Base-by-base conservation (phyloP, 2,113 vertebrate genomes). In the Pagrus major region DNA sequence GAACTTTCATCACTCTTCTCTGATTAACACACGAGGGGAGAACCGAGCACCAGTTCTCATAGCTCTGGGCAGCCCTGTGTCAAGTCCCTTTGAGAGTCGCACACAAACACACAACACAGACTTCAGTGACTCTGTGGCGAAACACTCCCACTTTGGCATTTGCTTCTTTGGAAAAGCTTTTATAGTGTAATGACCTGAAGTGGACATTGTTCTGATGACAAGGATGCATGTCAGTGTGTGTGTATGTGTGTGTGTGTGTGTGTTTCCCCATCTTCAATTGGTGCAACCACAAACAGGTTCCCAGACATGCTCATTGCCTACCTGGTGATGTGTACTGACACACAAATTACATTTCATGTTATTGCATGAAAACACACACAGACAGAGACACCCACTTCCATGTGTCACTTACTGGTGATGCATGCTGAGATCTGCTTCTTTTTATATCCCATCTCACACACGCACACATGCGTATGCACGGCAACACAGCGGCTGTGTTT, bases 151-250 rank as follows among this genome's bases (percentile, higher is more conserved):
- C 21, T 82, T 81, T 86, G 85, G 87, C 81, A 60, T 90, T 84
- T 82, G 65, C 89, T 92, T 88, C 78, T 89, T 88, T 91, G 71
- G 73, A 86, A 72, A 85, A 77, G 71, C 33, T 73, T 63, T 74
- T 80, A 84, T 0, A 12, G 90, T 41, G 71, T 83, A 87, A 92
- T 91, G 89, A 88, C 84, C 91, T 67, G 41, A 58, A 76, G 81
- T 74, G 77, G 80, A 83, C 78, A 63, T 88, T 90, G 67, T 71
- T 77, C 80, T 81, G 68, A 77, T 74, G 71, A 78, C 63, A 65
- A 42, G 29, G 47, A 86, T 86, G 70, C 51, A 20, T 81, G 29
- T 71, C 67, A 33, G 49, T 58, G 59, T 86, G 80, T 72, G 69
- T 81, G 77, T 81, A 59, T 83, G 49, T 51, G 18, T 68, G 23